Base-by-base conservation (phyloP, 92 coral and sea anemone species). In the Porites lobata region DNA sequence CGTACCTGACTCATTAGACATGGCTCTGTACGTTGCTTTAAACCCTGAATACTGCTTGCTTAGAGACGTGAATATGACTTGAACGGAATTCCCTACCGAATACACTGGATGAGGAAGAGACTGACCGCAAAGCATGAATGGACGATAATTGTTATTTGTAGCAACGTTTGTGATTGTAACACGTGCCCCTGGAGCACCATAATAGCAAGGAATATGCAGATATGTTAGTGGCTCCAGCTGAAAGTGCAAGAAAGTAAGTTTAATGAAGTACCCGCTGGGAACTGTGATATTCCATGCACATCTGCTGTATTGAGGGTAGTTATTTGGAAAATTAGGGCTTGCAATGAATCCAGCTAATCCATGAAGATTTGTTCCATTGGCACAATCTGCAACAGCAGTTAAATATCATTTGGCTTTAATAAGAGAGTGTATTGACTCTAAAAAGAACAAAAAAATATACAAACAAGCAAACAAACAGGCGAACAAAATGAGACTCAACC, bases 281-380 rank as follows among this genome's bases (percentile, higher is more conserved):
- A 78, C 89, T 38, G 32, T 76, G 76, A 85, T 67, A 57, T 32
- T 85, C 89, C 77, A 85, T 14, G 75, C 1, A 11, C 89, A 85
- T 15, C 6, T 24, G 15, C 26, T 53, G 67, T 29, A 12, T 43
- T 11, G 9, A 18, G 74, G 29, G 50, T 63, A 76, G 18, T 85
- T 51, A 38, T 56, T 54, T 8, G 84, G 89, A 38, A 58, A 85
- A 65, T 85, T 75, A 1, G 66, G 20, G 59, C 82, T 85, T 6
- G 62, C 15, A 7, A 85, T 38, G n/a, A 19, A 53, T 22, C 89
- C 89, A 38, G 26, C 38, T 8, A 20, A 21, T 65, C 76, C 89
- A 19, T 6, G 9, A 69, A 69, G 74, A 43, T 6, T 17, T 4
- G 12, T 47, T 69, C 51, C 74, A 69, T 0, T 0, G 11, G 58